Evolutionary conservation across 2,888 invertebrate species (phyloP), one percentile per base, ranked within the genome.

Genomic region (Alentia gelatinosa): DNA sequence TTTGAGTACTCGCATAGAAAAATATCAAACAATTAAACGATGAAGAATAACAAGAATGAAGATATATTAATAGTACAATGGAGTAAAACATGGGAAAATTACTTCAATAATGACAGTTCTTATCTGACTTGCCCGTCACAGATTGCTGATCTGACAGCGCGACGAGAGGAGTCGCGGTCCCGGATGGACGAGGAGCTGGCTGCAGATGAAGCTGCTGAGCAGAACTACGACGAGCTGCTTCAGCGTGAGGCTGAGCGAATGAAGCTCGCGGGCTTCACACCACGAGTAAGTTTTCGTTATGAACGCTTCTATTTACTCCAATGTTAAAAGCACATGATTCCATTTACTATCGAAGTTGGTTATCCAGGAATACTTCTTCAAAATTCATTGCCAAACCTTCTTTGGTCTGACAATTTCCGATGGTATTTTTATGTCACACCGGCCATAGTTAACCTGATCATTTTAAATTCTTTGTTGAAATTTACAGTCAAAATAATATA

Each of bases 211-310:
- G 47, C 92, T 33, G 95, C 94, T 12, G 95, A 95, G 91, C 92
- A 93, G 89, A 94, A 94, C 12, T 95, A 95, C 89, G 94, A 95
- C 40, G 94, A 95, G 35, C 92, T 96, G 91, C 91, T 96, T 90
- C 90, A 91, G 42, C 94, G 94, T 89, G 95, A 96, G 91, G 95
- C 95, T 3, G 92, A 95, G 88, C 92, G 94, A 63, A 92, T 96
- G 93, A 94, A 93, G 30, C 79, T 94, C 1, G 89, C 92, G 23
- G 95, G 94, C 9, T 95, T 93, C 90, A 93, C 93, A 56, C 95
- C 95, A 12, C 93, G 93, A 93, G 95, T 95, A 92, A 79, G 88
- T 68, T 47, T 47, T 12, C 47, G 47, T 12, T 19, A 47, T 12
- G 47, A 47, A 12, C 19, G 7, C 9, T 19, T 19, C 47, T 19